These are phyloP conservation scores for Galerucella pusilla DNA, from an alignment of 2,888 invertebrate genomes.

Conservation along the genomic window DNA sequence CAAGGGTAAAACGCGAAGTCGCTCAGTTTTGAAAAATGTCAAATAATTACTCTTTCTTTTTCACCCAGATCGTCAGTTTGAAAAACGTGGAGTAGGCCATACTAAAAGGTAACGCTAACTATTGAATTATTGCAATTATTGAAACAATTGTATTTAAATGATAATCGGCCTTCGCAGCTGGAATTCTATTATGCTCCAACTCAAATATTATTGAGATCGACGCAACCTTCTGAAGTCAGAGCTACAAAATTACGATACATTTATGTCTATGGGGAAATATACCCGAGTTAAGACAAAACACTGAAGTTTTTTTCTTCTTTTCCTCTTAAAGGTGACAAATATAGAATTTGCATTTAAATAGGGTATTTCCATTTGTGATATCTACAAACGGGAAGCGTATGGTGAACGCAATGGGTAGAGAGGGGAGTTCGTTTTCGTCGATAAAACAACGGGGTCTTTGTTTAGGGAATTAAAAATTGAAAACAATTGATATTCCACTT, in stretches of 20 bases:
- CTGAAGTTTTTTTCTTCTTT: constrained; percentile 64
- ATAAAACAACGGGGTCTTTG: constrained; percentile 56
- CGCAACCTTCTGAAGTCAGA: background rate
- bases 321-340: constrained; percentile 69
- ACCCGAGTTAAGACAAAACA: constrained; percentile 61
- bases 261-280: constrained; percentile 61
- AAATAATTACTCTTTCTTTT: constrained; percentile 60
- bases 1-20: constrained; percentile 52
- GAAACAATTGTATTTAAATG: too few relatives aligned
- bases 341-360: constrained; percentile 77
- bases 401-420: constrained; percentile 21
- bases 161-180: too few relatives aligned
- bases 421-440: constrained; percentile 53
- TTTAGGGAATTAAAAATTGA: constrained; percentile 55
- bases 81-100: background rate
- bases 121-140: too few relatives aligned
- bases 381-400: constrained; percentile 18
- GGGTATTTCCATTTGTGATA: constrained; percentile 74
- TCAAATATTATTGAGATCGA: background rate
- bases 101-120: background rate
- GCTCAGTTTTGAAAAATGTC: constrained; percentile 59
- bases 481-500: background rate
- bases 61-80: background rate
- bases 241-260: background rate
- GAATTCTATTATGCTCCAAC: too few relatives aligned